Base-by-base conservation (phyloP, 1,140 invertebrate species). In the Atta colombica region DNA sequence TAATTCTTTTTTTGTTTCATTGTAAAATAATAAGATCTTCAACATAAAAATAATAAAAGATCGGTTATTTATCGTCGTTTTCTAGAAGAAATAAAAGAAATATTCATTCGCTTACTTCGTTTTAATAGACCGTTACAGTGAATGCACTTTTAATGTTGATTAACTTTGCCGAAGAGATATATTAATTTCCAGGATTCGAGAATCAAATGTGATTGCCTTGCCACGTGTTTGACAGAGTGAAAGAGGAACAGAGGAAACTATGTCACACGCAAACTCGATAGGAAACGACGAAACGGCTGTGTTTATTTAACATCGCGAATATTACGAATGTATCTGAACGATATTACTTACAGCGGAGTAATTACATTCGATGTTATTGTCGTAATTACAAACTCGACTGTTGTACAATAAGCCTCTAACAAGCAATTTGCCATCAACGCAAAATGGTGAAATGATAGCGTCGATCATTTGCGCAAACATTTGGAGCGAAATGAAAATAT, bases 341-440 rank as follows among this genome's bases (percentile, higher is more conserved):
- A 55, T 66, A 53, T 69, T 51, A 55, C 31, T 35, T 51, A 25
- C 31, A 12, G 18, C 21, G 16, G 3, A 53, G 45, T 81, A 81
- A 81, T 69, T 69, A 69, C 65, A 25, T 39, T 39, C 61, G 45
- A 78, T 18, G 60, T 35, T 53, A 69, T 81, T 55, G 53, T 58
- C 77, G 31, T 58, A 16, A 45, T 81, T 58, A 55, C 39, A 25
- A 58, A 81, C 14, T 39, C 31, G 14, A 39, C 39, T 21, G 35
- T 68, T 39, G 10, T 78, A 66, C 25, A 58, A 69, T 69, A 55
- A 53, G 63, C 16, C 28, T 3, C 7, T 53, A 68, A 80, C 31
- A 55, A 31, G 21, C 45, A 45, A 68, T 53, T 68, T 53, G 28
- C 63, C 65, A 16, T n/a, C 8, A 49, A 1, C 28, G 39, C 16